Conservation (phyloP, 2,888 invertebrate species). For the Chaetoderma sp. region DNA sequence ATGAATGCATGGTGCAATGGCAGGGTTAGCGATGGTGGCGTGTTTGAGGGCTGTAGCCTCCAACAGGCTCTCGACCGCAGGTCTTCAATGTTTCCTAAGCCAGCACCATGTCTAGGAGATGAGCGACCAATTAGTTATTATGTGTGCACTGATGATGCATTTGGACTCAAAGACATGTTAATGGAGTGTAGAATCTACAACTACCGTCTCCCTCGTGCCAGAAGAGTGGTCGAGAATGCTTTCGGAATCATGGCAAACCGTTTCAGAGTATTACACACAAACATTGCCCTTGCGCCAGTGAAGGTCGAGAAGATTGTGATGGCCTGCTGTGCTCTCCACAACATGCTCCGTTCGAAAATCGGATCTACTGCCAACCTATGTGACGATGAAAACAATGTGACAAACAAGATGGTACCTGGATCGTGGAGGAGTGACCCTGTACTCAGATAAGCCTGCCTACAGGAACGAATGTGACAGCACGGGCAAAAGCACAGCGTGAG, state of each 20-base stretch:
- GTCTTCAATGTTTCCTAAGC: no score
- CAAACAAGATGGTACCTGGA: no score
- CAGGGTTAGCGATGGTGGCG: slow-evolving; percentile 1
- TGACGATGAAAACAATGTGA: no score
- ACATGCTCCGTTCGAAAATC: slow-evolving; percentile 11
- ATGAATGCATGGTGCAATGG: slow-evolving; percentile 14
- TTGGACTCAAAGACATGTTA: slow-evolving; percentile 6
- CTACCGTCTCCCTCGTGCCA: slow-evolving; percentile 11
- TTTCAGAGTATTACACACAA: slow-evolving; percentile 16
- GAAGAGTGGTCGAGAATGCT: slow-evolving; percentile 17
- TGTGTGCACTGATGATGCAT: slow-evolving; percentile 13
- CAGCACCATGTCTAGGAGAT: slow-evolving; percentile 6
- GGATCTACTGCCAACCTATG: no score
- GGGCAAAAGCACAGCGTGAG: no score
- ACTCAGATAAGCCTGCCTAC: no score
- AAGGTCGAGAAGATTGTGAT: slow-evolving; percentile 12
- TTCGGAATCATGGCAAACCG: slow-evolving; percentile 18
- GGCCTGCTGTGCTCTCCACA: slow-evolving; percentile 21
- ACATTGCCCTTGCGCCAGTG: slow-evolving; percentile 16
- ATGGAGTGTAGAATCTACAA: slow-evolving; percentile 10
- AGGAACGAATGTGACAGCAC: no score
- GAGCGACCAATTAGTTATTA: background rate
- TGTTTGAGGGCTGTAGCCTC: background rate
- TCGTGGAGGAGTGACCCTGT: no score
- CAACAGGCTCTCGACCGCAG: no score